Conservation (phyloP, 2,888 invertebrate species). For the Pyrgus malvae region DNA sequence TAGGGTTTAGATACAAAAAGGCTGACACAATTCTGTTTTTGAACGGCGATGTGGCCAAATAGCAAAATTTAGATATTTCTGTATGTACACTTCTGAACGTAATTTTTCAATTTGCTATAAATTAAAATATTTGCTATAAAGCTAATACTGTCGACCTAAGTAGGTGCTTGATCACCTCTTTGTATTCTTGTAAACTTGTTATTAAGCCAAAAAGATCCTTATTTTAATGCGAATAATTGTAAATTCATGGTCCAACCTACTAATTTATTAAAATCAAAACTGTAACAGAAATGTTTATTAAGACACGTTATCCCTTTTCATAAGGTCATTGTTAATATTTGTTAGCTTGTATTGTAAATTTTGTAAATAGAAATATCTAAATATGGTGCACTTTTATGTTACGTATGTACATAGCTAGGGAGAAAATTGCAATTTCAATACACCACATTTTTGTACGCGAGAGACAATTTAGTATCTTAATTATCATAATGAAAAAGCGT, state of each 20-base stretch:
- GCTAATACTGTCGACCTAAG: conserved; percentile 12
- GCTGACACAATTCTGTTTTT: conserved; percentile 74
- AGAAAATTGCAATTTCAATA: conserved; percentile 13
- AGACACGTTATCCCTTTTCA: conserved; percentile 32
- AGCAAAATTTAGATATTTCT: conserved; percentile 25
- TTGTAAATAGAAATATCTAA: conserved; percentile 68
- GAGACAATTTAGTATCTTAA: conserved; percentile 3
- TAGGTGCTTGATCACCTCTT: conserved; percentile 24
- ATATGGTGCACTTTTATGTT: conserved; percentile 70
- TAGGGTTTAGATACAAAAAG: conserved; percentile 76
- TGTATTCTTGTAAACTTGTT: conserved; percentile 25
- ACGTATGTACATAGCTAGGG: conserved; percentile 34
- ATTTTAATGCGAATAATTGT: conserved; percentile 38
- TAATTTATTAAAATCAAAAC: conserved; percentile 35
- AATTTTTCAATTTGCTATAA: conserved; percentile 19
- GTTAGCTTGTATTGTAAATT: conserved; percentile 71
- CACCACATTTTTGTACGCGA: conserved; percentile 19
- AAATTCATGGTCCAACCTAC: conserved; percentile 55
- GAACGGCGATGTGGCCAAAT: conserved; percentile 38
- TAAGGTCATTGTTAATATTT: conserved; percentile 67
- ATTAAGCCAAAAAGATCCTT: conserved; percentile 28
- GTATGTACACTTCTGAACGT: conserved; percentile 14
- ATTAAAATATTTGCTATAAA: conserved; percentile 12
- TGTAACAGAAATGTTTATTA: conserved; percentile 39
- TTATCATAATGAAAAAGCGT: too few species aligned